phyloP scores from a whole-genome alignment of 2,113 vertebrate genomes.

The Plectropomus leopardus region DNA sequence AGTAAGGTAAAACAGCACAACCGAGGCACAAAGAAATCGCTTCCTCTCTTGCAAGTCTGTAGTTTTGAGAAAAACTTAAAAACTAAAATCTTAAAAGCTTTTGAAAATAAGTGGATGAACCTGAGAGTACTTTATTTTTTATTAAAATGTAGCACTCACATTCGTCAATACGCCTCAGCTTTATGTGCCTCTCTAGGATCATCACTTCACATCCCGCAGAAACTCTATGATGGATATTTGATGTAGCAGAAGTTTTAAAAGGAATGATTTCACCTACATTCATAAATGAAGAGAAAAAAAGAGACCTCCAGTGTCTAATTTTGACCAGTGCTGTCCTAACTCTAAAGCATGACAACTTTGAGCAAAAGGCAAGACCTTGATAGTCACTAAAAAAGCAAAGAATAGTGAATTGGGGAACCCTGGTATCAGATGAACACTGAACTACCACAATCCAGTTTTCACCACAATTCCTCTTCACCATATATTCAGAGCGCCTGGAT shows the following conservation, averaged over 20 bases:
- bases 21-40: neutral
- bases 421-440: conserved; percentile 1
- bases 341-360: neutral
- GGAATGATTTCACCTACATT: conserved; percentile 47
- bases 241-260: conserved; percentile 64
- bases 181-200: conserved; percentile 24
- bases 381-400: neutral
- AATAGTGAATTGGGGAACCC: neutral
- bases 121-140: conserved; percentile 47
- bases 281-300: conserved; percentile 10
- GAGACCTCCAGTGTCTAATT: conserved; percentile 24
- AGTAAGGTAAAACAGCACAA: neutral
- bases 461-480: conserved; percentile 76
- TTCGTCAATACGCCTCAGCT: conserved; percentile 20
- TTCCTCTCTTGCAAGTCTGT: conserved; percentile 26
- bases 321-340: conserved; percentile 3
- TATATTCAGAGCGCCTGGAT: conserved; percentile 81
- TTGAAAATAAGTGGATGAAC: conserved; percentile 38
- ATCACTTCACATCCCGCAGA: conserved; percentile 36
- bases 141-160: conserved; percentile 49
- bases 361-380: neutral
- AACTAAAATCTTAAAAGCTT: conserved; percentile 26
- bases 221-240: conserved; percentile 57
- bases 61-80: conserved; percentile 20
- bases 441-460: conserved; percentile 62